Percentiles rank a stretch among this genome's conserved stretches.
These are phyloP conservation scores for Tribolium castaneum DNA, from an alignment of 1,140 invertebrate species.

Conservation along the genomic window DNA sequence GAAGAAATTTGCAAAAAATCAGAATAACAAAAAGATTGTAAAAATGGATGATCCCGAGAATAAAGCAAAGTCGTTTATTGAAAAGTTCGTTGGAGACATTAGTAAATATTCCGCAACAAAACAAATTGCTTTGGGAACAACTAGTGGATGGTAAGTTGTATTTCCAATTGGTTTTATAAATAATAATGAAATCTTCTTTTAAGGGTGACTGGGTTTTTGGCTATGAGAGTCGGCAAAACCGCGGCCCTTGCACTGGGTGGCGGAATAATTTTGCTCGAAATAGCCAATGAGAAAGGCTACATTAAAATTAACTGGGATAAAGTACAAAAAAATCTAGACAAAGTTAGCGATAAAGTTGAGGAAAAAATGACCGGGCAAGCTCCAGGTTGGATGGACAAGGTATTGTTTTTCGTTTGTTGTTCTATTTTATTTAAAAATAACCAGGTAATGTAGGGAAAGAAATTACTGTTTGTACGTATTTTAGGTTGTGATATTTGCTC, in stretches of 20 bases:
- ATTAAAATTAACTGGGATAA: conserved; percentile 92
- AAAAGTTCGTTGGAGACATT: conserved; percentile 81
- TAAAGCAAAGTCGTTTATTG: conserved; percentile 65
- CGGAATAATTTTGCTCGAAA: conserved; percentile 88
- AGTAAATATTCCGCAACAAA: conserved; percentile 86
- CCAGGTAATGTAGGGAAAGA: conserved; percentile 13
- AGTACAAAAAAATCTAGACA: conserved; percentile 84
- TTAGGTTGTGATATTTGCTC: conserved; percentile 80
- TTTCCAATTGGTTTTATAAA: too few species aligned
- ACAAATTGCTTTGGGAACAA: conserved; percentile 86
- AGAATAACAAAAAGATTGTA: conserved; percentile 35
- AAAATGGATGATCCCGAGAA: conserved; percentile 50
- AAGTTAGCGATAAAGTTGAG: conserved; percentile 83
- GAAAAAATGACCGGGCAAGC: conserved; percentile 78
- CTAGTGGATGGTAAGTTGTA: conserved; percentile 78
- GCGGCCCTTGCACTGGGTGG: conserved; percentile 90
- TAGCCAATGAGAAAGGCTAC: conserved; percentile 92
- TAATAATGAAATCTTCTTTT: conserved; percentile 42
- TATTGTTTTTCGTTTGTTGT: conserved; percentile 62
- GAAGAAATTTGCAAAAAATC: conserved; percentile 29
- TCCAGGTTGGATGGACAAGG: conserved; percentile 82
- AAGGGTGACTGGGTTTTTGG: conserved; percentile 89
- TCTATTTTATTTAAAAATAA: neutral
- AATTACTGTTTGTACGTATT: conserved; percentile 60
- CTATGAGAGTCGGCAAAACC: conserved; percentile 92